Evolutionary conservation across 2,888 invertebrate species (phyloP), one percentile per base, ranked within the genome.

Genomic region (Hirtodrosophila alboralis): DNA sequence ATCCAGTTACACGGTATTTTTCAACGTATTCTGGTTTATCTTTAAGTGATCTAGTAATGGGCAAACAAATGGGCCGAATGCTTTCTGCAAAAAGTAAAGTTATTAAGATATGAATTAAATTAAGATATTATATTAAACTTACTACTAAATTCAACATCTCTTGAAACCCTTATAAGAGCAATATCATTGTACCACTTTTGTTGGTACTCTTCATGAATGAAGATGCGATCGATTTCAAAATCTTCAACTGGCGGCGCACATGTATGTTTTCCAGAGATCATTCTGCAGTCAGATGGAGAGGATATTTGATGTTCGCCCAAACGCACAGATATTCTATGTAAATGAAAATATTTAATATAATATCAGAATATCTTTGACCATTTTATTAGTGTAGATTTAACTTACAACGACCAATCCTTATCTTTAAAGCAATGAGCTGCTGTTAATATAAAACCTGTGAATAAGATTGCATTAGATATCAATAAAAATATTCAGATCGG

Each of bases 371-470:
- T 18, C n/a, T n/a, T n/a, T n/a, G n/a, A n/a, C n/a, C n/a, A n/a
- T 18, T 18, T 18, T 18, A 18, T 18, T 5, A 18, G 18, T 18
- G 18, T 18, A n/a, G n/a, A n/a, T n/a, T n/a, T n/a, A n/a, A 67
- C 68, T 59, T 28, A 69, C 68, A 52, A 12, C 0, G 13, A 0
- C 2, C 8, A 5, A 4, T 7, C 1, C 2, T 0, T 1, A 9
- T 18, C 5, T 18, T 5, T 18, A 18, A 68, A 28, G 8, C 69
- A 69, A 37, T 69, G 68, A 0, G 69, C 69, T 7, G 69, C 69
- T 1, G 68, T 68, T 10, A 69, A 14, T 5, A 69, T 36, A 23
- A 40, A 64, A 0, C 52, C 68, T 69, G 1, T 9, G 0, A 31
- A 31, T 33, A 3, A 7, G 0, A 16, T 18, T 45, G 0, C 7